These are phyloP conservation scores for Gerris buenoi DNA, from an alignment of 1,140 invertebrate species.

Conservation along the genomic window DNA sequence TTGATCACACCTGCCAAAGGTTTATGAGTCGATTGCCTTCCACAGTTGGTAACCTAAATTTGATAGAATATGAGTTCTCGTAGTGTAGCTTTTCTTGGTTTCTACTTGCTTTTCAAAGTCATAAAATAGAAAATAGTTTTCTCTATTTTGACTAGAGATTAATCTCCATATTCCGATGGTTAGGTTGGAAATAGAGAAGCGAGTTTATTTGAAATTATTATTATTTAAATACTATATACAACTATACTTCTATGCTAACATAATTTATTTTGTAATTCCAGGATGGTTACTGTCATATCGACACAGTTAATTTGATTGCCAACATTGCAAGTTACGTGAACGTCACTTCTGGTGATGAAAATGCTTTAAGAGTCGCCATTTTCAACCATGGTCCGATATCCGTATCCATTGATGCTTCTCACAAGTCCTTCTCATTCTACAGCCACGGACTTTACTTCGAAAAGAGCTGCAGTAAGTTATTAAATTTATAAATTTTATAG, in stretches of 20 bases:
- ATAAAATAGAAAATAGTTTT: no score
- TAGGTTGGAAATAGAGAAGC: background rate
- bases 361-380: constrained; percentile 71
- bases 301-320: constrained; percentile 54
- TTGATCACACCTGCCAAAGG: no score
- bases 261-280: constrained; percentile 45
- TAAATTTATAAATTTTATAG: constrained; percentile 19
- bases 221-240: background rate
- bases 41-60: no score
- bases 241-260: no score
- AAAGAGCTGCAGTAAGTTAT: constrained; percentile 54
- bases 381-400: constrained; percentile 81
- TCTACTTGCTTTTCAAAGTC: no score
- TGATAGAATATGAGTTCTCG: no score
- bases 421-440: constrained; percentile 76
- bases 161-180: background rate
- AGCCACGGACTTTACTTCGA: constrained; percentile 90
- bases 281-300: constrained; percentile 78
- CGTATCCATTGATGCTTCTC: no score
- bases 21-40: no score
- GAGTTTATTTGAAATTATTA: background rate
- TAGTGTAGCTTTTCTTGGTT: no score
- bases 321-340: constrained; percentile 76
- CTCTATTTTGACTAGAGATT: no score
- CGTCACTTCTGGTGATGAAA: constrained; percentile 56